A percentile compares a stretch with the other conserved stretches of the same genome.
phyloP scores from a whole-genome alignment of 2,797 vertebrate genomes.

The Hipposideros larvatus region DNA sequence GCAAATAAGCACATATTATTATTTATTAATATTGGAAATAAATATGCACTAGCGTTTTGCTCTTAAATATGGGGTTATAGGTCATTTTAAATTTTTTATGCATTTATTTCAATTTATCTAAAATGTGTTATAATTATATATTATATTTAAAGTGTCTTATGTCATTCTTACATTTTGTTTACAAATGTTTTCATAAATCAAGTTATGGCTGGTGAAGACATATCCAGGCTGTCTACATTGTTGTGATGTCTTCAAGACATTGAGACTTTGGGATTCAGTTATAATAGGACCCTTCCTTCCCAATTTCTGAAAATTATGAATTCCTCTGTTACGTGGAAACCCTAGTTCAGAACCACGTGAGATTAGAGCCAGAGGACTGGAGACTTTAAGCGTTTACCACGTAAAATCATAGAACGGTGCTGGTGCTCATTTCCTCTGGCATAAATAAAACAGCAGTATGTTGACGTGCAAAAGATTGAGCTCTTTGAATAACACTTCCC shows the following conservation, averaged over 20 bases:
- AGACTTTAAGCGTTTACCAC: neutral
- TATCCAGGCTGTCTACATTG: neutral
- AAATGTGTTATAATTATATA: neutral
- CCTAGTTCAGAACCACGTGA: neutral
- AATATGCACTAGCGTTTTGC: neutral
- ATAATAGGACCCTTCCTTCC: neutral
- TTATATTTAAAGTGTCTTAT: neutral
- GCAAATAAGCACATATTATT: neutral
- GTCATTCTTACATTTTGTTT: neutral
- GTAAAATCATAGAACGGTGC: neutral
- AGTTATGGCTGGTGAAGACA: neutral
- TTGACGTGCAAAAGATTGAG: neutral
- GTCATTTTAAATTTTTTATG: neutral
- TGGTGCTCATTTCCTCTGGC: neutral
- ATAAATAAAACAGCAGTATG: neutral
- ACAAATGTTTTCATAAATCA: neutral
- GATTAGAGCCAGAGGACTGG: neutral
- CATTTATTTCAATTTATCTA: slow-evolving; percentile 1
- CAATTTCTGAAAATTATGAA: neutral
- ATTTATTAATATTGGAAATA: neutral
- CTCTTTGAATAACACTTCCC: neutral
- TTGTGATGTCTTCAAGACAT: neutral
- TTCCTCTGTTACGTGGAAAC: neutral
- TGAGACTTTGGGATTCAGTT: neutral
- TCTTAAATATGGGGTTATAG: neutral